Evolutionary conservation across 2,797 vertebrate species (phyloP), one percentile per base, ranked within the genome.

Genomic region (Eulemur coronatus): DNA sequence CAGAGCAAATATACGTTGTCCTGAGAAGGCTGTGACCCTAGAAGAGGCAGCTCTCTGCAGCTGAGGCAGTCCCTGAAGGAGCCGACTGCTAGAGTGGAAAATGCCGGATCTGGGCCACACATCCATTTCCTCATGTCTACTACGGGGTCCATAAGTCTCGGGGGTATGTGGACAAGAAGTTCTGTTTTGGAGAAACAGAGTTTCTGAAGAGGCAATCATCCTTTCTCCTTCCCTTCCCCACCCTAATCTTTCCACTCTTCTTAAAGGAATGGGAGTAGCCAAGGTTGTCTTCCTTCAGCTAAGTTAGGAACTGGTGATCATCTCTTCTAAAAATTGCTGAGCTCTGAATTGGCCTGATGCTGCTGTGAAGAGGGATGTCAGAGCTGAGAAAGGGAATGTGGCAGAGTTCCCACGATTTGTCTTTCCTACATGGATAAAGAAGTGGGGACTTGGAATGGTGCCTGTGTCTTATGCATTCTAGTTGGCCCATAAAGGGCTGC

Each of bases 91-190:
- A 26, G 10, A 73, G 46, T 4, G 38, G 46, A 17, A 72, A 65
- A 75, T 38, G 2, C 33, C 11, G 2, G 1, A 15, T 57, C 57
- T 38, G 69, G 57, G 46, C 30, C 46, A 35, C 8, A 4, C 9
- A 70, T 41, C 33, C 75, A 1, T 43, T n/a, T 50, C 12, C 17
- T 59, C 20, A 12, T 26, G 20, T 65, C 30, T 65, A 20, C n/a
- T 41, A 15, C 1, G 3, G 26, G 13, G n/a, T 1, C 43, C 30
- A 2, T 22, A 52, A 30, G 3, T 17, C 5, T 7, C 5, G 8
- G 26, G 12, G 13, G 41, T 35, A 13, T 48, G 3, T 61, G 28
- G 17, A 15, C 38, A 35, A 76, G 28, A 90, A 57, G 24, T 80
- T 93, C 50, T 69, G 15, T 55, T 86, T 46, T 30, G 4, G 17